These are phyloP conservation scores for Leptosomus discolor DNA, from an alignment of 2,113 vertebrate species.

Conservation along the genomic window DNA sequence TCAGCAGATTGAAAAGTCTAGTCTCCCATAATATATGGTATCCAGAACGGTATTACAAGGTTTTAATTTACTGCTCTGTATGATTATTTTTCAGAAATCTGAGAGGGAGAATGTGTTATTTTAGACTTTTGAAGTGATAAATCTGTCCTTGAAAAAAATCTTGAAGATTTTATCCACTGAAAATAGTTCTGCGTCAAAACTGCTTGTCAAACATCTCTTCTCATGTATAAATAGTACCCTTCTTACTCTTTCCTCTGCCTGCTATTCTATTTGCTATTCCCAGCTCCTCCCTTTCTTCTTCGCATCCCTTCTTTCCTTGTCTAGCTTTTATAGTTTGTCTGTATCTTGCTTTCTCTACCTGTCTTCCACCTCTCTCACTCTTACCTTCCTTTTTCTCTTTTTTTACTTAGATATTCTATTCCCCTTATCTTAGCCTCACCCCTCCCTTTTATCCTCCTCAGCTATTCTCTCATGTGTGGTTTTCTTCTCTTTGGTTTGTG, in stretches of 20 bases:
- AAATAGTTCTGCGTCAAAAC: constrained; percentile 25
- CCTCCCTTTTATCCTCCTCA: constrained; percentile 38
- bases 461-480: constrained; percentile 40
- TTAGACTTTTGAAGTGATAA: neutral
- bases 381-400: neutral
- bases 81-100: neutral
- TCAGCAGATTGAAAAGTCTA: neutral
- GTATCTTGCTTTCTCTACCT: neutral
- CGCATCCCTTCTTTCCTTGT: neutral
- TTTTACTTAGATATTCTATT: constrained; percentile 37
- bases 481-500: constrained; percentile 56
- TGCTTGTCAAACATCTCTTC: constrained; percentile 1
- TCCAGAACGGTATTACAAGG: neutral
- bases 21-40: neutral
- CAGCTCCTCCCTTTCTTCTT: constrained; percentile 2
- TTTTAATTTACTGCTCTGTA: neutral
- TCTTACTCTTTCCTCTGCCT: neutral
- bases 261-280: neutral
- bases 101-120: neutral
- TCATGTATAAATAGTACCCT: constrained; percentile 14
- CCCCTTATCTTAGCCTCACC: constrained; percentile 15
- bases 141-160: neutral
- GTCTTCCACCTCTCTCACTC: constrained; percentile 2
- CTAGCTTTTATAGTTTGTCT: neutral
- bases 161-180: constrained; percentile 10